These are phyloP conservation scores for Apamea anceps DNA, from an alignment of 2,888 invertebrate species.

Conservation along the genomic window DNA sequence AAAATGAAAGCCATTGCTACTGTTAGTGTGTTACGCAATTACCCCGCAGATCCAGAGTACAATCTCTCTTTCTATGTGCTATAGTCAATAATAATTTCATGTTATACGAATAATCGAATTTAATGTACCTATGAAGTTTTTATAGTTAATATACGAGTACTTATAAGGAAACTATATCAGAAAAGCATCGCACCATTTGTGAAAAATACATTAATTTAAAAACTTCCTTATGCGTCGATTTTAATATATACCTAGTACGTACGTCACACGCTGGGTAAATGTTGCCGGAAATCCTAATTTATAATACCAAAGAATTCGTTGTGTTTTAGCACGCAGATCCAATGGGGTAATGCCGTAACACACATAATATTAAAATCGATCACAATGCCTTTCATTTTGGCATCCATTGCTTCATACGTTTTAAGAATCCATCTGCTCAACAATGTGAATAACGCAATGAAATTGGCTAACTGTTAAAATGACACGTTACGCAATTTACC, in stretches of 20 bases:
- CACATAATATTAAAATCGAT: neutral
- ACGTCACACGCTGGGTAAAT: too few species aligned
- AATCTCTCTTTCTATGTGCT: neutral
- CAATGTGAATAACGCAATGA: neutral
- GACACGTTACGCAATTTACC: neutral
- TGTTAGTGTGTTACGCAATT: too few species aligned
- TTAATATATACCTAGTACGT: neutral
- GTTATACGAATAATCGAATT: constrained; percentile 7
- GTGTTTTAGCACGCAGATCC: neutral
- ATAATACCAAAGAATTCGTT: neutral
- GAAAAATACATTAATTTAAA: neutral
- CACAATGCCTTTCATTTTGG: neutral
- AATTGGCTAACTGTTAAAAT: neutral
- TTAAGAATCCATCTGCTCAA: neutral
- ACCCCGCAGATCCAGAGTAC: neutral
- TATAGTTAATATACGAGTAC: neutral
- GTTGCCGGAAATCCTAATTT: neutral
- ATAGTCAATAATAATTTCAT: neutral
- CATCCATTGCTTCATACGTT: neutral
- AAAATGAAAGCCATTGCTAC: too few species aligned
- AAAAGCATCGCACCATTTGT: neutral
- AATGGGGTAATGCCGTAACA: neutral
- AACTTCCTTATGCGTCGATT: neutral
- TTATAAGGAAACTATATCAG: neutral
- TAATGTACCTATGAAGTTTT: constrained; percentile 2